Evolutionary conservation across 92 coral and sea anemone species (phyloP), one percentile per base, ranked within the genome.

Genomic region (Epizoanthus scotinus): DNA sequence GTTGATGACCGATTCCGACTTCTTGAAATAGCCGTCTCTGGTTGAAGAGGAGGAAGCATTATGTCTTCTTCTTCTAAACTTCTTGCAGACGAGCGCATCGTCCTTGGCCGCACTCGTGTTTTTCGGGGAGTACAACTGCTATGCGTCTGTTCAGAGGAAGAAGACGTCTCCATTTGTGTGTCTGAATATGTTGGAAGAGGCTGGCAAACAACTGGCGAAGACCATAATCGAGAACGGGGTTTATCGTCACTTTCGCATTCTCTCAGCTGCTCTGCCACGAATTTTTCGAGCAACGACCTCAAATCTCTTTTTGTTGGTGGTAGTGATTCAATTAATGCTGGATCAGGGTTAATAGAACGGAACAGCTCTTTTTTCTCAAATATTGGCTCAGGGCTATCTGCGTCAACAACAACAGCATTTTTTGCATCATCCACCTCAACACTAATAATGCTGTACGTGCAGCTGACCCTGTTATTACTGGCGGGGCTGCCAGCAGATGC

Each of bases 201-300:
- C 31, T 75, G 67, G 56, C 68, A 75, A 40, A 75, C 81, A 75
- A 75, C 81, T 8, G 66, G 81, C 18, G 81, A 58, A 21, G 81
- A 75, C 81, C 81, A 75, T 13, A 75, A 60, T 4, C 81, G 44
- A 20, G 81, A 75, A 38, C 81, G 81, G 36, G 81, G 81, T 38
- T 59, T 75, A 75, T 75, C 81, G 69, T 81, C 86, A 12, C 86
- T 88, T 71, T 90, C 95, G 82, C 94, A 78, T 53, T 92, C 97
- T 80, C 92, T 83, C 40, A 93, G 84, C 81, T 95, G 99, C 61
- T 95, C 99, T 4, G 95, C 97, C 26, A 94, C 98, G 73, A 93
- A 93, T 57, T 87, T 89, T 71, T 96, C 93, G 5, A 91, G 90
- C 78, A 91, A 79, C 5, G 97, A 87, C 12, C 94, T 89, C 10